Evolutionary conservation across 2,888 invertebrate species (phyloP).

Genomic region (Metacarcinus magister): DNA sequence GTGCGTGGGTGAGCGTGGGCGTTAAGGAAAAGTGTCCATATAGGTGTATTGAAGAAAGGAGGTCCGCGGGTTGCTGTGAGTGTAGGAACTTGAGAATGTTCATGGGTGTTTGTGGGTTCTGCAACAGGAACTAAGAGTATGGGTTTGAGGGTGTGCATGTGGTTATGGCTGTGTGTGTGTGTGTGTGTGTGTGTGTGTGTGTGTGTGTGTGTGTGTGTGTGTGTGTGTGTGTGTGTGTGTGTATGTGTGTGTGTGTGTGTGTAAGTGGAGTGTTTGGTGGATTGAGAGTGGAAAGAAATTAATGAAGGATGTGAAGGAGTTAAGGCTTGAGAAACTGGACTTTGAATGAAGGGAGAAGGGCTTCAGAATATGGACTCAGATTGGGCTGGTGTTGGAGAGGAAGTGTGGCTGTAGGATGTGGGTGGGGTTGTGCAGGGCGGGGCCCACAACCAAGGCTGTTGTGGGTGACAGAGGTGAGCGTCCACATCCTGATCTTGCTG

Average conservation of each 20-base stretch:
- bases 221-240: not conserved
- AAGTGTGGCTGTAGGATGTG: not conserved
- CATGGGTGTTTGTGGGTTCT: not conserved
- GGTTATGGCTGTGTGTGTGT: not conserved
- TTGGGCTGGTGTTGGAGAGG: not conserved
- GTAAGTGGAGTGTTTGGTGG: not conserved
- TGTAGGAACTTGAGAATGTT: not conserved
- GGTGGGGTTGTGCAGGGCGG: not conserved
- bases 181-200: conserved; percentile 20
- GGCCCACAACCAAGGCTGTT: conserved; percentile 7
- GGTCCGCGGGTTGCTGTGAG: not conserved
- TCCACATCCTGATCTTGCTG: not conserved
- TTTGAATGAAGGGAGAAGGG: too few species aligned
- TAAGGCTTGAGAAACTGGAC: too few species aligned
- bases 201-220: not conserved
- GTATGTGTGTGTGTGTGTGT: not conserved
- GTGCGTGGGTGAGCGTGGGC: not conserved
- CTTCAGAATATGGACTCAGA: too few species aligned
- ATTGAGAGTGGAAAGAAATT: too few species aligned
- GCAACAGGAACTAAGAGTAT: not conserved
- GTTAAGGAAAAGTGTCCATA: not conserved
- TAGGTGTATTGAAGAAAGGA: not conserved
- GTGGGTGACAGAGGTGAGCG: not conserved
- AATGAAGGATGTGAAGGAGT: too few species aligned
- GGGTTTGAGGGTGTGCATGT: too few species aligned